These are phyloP conservation scores for Stenichneumon culpator DNA, from an alignment of 2,888 invertebrate species.

Conservation along the genomic window DNA sequence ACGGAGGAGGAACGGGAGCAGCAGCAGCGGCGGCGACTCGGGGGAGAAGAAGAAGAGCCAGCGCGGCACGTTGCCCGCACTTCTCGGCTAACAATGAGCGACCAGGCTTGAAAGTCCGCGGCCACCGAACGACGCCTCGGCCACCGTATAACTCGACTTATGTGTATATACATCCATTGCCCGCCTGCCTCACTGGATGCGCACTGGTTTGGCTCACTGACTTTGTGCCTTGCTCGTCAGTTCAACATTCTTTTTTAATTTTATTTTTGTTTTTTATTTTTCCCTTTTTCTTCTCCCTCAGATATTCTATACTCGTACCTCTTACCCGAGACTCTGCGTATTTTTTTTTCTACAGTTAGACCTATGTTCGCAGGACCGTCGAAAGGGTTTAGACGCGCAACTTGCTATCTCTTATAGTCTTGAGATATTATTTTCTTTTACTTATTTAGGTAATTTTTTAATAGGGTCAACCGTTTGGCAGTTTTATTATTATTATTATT, in stretches of 20 bases:
- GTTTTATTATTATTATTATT: too few relatives aligned
- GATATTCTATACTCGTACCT: not conserved
- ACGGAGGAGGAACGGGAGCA: conserved; percentile 34
- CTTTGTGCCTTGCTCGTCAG: conserved; percentile 33
- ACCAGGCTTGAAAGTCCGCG: conserved; percentile 71
- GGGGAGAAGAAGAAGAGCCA: conserved; percentile 18
- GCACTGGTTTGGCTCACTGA: conserved; percentile 55
- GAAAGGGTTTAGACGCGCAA: not conserved
- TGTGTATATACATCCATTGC: conserved; percentile 52
- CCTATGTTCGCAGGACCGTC: not conserved
- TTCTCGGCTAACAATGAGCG: conserved; percentile 74
- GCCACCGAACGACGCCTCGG: conserved; percentile 71
- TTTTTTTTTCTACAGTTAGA: not conserved
- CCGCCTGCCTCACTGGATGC: conserved; percentile 54
- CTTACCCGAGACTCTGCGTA: not conserved
- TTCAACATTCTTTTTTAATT: conserved; percentile 24
- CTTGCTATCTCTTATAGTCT: not conserved
- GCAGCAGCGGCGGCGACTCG: conserved; percentile 25
- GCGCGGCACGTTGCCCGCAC: conserved; percentile 41
- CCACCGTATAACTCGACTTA: conserved; percentile 57
- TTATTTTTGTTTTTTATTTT: conserved; percentile 11
- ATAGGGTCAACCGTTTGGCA: too few relatives aligned
- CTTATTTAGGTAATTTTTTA: not conserved
- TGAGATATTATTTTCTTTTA: not conserved
- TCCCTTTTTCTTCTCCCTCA: too few relatives aligned